Conservation (phyloP, 2,797 vertebrate genomes). For the Sebastes kiyomatsui region DNA sequence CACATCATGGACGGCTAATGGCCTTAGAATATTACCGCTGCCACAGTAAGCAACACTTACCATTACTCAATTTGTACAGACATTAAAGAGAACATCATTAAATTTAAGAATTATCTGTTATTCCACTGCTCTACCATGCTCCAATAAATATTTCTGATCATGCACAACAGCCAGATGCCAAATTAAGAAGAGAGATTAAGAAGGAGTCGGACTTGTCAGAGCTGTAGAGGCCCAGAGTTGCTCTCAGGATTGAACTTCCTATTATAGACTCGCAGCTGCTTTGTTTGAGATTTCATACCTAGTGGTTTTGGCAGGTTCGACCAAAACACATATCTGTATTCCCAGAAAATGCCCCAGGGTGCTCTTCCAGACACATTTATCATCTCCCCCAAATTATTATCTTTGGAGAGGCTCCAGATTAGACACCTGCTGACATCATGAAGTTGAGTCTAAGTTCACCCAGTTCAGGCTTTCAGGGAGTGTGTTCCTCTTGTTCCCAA, state of each 20-base stretch:
- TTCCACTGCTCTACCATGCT: constrained; percentile 4
- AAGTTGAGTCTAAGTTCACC: constrained; percentile 18
- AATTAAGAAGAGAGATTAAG: constrained; percentile 37
- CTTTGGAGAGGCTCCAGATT: constrained; percentile 47
- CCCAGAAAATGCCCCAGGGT: constrained; percentile 28
- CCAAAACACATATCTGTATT: constrained; percentile 41
- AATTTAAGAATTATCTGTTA: constrained; percentile 47
- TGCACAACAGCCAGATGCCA: constrained; percentile 26
- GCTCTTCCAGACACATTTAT: constrained; percentile 49
- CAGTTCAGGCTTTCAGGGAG: constrained; percentile 6
- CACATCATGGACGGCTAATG: constrained; percentile 68
- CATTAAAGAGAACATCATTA: constrained; percentile 61
- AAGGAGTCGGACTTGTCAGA: constrained; percentile 24
- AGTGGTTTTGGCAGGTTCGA: constrained; percentile 34
- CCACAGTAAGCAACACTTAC: constrained; percentile 60
- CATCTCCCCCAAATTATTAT: constrained; percentile 26
- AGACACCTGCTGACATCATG: constrained; percentile 56
- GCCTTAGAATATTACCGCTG: constrained; percentile 66
- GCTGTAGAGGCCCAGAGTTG: not conserved
- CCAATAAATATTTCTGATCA: constrained; percentile 46
- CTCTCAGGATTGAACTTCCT: constrained; percentile 20
- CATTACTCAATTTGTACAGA: constrained; percentile 63
- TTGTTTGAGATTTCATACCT: constrained; percentile 18
- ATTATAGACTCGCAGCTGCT: constrained; percentile 38
- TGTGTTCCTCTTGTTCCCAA: constrained; percentile 13